These are phyloP conservation scores for Lordiphosa mommai DNA, from an alignment of 1,140 invertebrate genomes.

Conservation along the genomic window DNA sequence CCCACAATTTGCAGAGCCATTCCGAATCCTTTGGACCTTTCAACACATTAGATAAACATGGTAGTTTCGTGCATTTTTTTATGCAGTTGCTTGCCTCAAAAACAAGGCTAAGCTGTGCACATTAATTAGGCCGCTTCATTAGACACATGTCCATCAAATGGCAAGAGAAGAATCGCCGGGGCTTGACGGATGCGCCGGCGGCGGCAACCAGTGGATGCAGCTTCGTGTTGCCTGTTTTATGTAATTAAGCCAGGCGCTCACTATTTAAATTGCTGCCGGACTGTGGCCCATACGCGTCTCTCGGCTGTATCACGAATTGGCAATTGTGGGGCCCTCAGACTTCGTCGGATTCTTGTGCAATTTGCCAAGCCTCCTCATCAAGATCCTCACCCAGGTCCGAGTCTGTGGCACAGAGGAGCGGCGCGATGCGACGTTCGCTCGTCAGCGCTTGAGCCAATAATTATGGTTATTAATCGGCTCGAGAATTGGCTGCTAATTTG, in stretches of 20 bases:
- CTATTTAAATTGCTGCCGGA: slow-evolving; percentile 66
- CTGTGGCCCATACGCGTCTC: slow-evolving; percentile 25
- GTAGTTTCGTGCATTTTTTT: slow-evolving; percentile 1
- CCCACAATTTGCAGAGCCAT: slow-evolving; percentile 28
- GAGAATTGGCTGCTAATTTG: slow-evolving; percentile 81
- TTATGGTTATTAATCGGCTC: slow-evolving; percentile 81
- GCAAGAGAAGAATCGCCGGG: not conserved
- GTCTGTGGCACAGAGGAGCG: slow-evolving; percentile 10
- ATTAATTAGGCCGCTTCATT: slow-evolving; percentile 70
- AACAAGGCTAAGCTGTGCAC: slow-evolving; percentile 33
- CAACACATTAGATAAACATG: slow-evolving; percentile 57
- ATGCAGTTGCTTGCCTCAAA: not conserved
- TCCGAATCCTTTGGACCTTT: slow-evolving; percentile 40
- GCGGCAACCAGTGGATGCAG: slow-evolving; percentile 14
- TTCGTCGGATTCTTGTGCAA: slow-evolving; percentile 12
- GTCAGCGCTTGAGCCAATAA: slow-evolving; percentile 79
- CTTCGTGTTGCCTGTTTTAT: slow-evolving; percentile 53
- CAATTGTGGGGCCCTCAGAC: slow-evolving; percentile 44
- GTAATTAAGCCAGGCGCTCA: slow-evolving; percentile 74
- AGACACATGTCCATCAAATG: slow-evolving; percentile 69
- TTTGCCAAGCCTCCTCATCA: slow-evolving; percentile 37
- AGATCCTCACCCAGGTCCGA: slow-evolving; percentile 36
- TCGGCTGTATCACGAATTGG: slow-evolving; percentile 65
- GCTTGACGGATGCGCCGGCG: slow-evolving; percentile 38
- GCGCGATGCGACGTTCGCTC: slow-evolving; percentile 59